Conservation (phyloP, 30 jellyfish, hydroid and myxozoan species). For the Rhopilema esculentum region DNA sequence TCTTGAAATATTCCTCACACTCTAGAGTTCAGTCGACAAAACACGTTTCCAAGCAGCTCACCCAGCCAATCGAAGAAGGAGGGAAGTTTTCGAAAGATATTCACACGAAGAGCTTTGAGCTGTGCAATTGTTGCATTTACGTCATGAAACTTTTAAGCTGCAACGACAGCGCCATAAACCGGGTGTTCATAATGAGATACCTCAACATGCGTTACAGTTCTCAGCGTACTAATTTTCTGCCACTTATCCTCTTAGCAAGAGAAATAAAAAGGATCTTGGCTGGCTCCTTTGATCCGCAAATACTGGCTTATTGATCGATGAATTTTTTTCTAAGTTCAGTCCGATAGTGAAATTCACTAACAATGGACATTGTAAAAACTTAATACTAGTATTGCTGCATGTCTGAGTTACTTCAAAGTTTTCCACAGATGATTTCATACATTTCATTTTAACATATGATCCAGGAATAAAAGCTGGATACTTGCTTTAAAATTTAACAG, state of each 20-base stretch:
- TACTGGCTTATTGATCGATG: neutral
- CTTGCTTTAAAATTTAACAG: neutral
- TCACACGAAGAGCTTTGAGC: conserved; percentile 49
- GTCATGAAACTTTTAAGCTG: neutral
- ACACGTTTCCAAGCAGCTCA: conserved; percentile 80
- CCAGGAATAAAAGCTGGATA: no score
- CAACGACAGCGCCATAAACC: no score
- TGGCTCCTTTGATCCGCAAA: neutral
- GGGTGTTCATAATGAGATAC: neutral
- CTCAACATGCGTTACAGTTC: neutral
- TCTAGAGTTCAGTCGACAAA: conserved; percentile 87
- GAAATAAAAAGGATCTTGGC: neutral
- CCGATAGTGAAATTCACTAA: no score
- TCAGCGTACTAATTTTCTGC: neutral
- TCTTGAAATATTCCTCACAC: neutral
- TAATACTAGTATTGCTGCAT: no score
- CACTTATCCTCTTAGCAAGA: neutral
- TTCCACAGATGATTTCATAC: no score
- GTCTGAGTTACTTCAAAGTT: no score
- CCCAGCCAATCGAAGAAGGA: conserved; percentile 66
- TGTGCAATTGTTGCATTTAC: neutral
- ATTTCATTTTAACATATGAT: no score
- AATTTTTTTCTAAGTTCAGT: no score
- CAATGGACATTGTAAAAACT: no score
- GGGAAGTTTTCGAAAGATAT: conserved; percentile 24